These are phyloP conservation scores for Hoplostethus mediterraneus DNA, from an alignment of 2,797 vertebrate species.

Conservation along the genomic window DNA sequence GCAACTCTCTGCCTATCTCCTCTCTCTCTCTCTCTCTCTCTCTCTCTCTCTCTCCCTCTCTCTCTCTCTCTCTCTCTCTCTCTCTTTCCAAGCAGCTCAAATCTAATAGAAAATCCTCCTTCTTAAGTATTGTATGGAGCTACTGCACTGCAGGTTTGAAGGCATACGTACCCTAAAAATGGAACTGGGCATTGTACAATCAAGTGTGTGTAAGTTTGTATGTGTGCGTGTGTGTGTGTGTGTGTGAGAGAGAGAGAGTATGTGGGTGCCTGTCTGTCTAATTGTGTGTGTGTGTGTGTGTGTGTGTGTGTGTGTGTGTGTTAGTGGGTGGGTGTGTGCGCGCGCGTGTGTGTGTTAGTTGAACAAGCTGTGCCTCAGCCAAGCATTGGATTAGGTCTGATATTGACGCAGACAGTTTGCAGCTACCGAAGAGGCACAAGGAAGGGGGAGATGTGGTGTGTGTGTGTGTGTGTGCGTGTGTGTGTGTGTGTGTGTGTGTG, in stretches of 20 bases:
- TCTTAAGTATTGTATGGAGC: constrained; percentile 41
- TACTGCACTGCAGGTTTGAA: constrained; percentile 49
- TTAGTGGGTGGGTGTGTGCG: constrained; percentile 29
- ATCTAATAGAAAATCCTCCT: constrained; percentile 72
- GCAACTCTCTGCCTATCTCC: constrained; percentile 60
- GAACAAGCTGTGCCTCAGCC: constrained; percentile 53
- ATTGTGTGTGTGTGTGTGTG: constrained; percentile 41
- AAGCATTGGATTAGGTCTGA: constrained; percentile 54
- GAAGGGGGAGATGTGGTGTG: constrained; percentile 32
- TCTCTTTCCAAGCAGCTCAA: constrained; percentile 39
- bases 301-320: constrained; percentile 28
- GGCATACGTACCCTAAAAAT: constrained; percentile 58
- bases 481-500: neutral
- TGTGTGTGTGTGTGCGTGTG: constrained; percentile 20
- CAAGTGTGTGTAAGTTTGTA: constrained; percentile 26
- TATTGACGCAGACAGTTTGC: constrained; percentile 59
- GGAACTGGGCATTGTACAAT: constrained; percentile 51
- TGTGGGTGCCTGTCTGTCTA: constrained; percentile 50
- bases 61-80: neutral
- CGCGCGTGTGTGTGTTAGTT: constrained; percentile 49
- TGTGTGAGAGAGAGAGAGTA: neutral
- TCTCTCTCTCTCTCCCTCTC: neutral
- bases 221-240: constrained; percentile 33
- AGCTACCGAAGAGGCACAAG: constrained; percentile 39
- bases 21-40: constrained; percentile 39